These are phyloP conservation scores for Onthophagus taurus DNA, from an alignment of 1,140 invertebrate species.

Conservation along the genomic window DNA sequence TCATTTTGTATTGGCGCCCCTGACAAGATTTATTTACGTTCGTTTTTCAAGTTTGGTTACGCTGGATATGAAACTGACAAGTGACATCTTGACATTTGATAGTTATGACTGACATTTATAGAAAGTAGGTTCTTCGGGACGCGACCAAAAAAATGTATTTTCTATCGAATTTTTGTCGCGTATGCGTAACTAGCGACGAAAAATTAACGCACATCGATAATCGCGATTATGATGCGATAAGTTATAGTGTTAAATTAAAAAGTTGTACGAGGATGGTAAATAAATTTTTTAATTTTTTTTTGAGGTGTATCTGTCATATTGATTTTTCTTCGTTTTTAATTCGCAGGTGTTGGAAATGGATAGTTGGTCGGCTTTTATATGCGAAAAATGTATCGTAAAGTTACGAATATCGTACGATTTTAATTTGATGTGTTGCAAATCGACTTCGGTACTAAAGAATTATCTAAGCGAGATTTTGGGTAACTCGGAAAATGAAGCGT, in stretches of 20 bases:
- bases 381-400: slow-evolving; percentile 30
- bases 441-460: slow-evolving; percentile 29
- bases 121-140: slow-evolving; percentile 6
- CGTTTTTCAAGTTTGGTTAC: neutral
- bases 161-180: slow-evolving; percentile 33
- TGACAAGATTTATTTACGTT: neutral
- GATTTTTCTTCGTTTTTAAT: slow-evolving; percentile 25
- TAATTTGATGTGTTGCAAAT: slow-evolving; percentile 33
- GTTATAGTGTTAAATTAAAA: slow-evolving; percentile 32
- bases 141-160: slow-evolving; percentile 29
- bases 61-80: slow-evolving; percentile 20
- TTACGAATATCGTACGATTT: slow-evolving; percentile 33
- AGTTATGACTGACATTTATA: slow-evolving; percentile 34
- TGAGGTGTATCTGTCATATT: neutral
- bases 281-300: slow-evolving; percentile 12
- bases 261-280: slow-evolving; percentile 34
- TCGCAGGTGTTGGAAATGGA: slow-evolving; percentile 29
- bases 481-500: slow-evolving; percentile 15
- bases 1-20: neutral
- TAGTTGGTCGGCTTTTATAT: slow-evolving; percentile 29
- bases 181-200: slow-evolving; percentile 30
- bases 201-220: slow-evolving; percentile 29
- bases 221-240: slow-evolving; percentile 29
- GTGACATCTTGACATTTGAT: slow-evolving; percentile 37
- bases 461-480: slow-evolving; percentile 29